A percentile compares a stretch with the other conserved stretches of the same genome.
Evolutionary conservation across 2,888 invertebrate species (phyloP).

Genomic region (Eristalinus aeneus): DNA sequence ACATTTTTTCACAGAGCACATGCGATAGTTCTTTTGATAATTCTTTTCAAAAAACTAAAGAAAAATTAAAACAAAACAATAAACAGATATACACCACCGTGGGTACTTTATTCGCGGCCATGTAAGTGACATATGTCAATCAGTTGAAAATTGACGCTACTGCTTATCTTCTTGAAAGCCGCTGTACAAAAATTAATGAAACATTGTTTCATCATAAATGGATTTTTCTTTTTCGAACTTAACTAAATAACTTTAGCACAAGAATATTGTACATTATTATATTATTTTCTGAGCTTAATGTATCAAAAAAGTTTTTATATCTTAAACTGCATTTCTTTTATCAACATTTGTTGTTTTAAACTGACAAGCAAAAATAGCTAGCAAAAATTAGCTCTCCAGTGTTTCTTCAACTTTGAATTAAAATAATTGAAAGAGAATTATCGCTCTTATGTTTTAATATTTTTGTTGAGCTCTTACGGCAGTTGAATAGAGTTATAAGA

Average conservation of each 20-base stretch:
- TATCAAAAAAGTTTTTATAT: too few species aligned
- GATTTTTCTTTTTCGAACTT: too few species aligned
- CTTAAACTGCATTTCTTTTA: too few species aligned
- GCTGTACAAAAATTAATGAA: conserved; percentile 17
- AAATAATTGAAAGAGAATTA: neutral
- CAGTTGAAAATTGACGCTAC: conserved; percentile 55
- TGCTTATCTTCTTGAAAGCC: conserved; percentile 14
- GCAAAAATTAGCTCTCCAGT: neutral
- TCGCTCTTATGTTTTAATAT: neutral
- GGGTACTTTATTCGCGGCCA: conserved; percentile 64
- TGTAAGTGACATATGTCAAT: conserved; percentile 64
- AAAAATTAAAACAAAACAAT: conserved; percentile 70
- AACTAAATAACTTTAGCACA: too few species aligned
- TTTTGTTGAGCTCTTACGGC: too few species aligned
- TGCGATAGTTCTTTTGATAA: conserved; percentile 27
- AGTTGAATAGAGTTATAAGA: too few species aligned
- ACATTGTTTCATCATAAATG: too few species aligned
- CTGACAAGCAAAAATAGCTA: neutral
- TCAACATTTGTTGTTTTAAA: too few species aligned
- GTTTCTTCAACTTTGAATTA: neutral
- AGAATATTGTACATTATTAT: too few species aligned
- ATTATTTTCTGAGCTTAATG: too few species aligned
- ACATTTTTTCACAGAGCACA: conserved; percentile 54
- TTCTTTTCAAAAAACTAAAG: conserved; percentile 39
- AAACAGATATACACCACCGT: conserved; percentile 69